Conservation (phyloP, 2,797 vertebrate genomes). For the Myoxocephalus aenaeus region DNA sequence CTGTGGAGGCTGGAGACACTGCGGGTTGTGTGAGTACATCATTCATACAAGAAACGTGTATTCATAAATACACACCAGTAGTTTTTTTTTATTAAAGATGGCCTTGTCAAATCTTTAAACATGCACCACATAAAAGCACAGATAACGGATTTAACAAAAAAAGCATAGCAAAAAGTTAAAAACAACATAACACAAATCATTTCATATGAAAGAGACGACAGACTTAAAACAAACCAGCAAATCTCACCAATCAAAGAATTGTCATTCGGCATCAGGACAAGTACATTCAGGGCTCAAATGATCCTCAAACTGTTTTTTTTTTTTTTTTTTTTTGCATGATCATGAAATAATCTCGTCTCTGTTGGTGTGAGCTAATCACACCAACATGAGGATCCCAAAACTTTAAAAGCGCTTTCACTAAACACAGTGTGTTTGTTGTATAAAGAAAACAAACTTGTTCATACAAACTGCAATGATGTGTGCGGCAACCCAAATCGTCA, state of each 20-base stretch:
- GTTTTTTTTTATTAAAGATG: background rate
- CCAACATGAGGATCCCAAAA: too few species aligned
- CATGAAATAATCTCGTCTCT: background rate
- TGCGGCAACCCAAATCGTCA: too few species aligned
- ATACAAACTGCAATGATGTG: too few species aligned
- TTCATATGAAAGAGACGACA: background rate
- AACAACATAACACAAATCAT: background rate
- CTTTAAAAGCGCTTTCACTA: too few species aligned
- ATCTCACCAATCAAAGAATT: background rate
- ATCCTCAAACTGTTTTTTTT: background rate
- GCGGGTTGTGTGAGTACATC: constrained; percentile 91
- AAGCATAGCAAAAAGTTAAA: background rate
- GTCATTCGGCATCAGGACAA: background rate
- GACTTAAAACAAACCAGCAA: too few species aligned
- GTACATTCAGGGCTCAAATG: background rate
- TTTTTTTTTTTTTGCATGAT: too few species aligned
- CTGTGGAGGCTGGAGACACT: constrained; percentile 96
- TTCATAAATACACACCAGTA: background rate
- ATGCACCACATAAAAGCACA: background rate
- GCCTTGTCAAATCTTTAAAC: background rate
- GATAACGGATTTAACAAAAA: background rate
- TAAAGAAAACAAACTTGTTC: too few species aligned
- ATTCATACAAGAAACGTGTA: background rate
- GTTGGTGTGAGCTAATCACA: too few species aligned
- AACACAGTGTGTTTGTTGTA: too few species aligned